Evolutionary conservation across 2,888 invertebrate genomes (phyloP).

Genomic region (Chaitophorus viminalis): DNA sequence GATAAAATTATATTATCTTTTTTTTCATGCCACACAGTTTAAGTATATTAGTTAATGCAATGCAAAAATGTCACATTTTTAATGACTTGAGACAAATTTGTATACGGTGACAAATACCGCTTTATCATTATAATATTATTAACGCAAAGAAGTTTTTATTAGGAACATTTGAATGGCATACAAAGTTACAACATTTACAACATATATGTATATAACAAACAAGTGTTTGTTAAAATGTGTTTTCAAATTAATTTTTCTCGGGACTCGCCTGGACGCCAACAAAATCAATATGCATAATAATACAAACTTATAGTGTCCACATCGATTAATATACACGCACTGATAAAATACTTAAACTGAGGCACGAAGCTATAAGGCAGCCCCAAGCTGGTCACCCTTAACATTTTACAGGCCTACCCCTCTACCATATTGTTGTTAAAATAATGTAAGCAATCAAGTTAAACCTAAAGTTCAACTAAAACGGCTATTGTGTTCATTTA

Average conservation of each 20-base stretch:
- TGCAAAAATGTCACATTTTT: conserved; percentile 24
- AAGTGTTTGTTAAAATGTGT: background rate
- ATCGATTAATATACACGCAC: background rate
- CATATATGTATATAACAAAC: background rate
- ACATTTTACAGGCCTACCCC: background rate
- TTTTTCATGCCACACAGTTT: background rate
- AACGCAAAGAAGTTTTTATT: background rate
- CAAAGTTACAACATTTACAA: too few relatives aligned
- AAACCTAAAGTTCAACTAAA: background rate
- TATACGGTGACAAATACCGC: background rate
- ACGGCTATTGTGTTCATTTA: background rate
- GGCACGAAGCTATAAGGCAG: background rate
- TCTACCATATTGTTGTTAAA: background rate
- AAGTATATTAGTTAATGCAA: background rate
- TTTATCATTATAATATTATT: background rate
- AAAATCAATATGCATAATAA: background rate
- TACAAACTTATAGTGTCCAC: background rate
- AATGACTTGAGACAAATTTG: background rate
- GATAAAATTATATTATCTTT: conserved; percentile 35
- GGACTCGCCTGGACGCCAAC: too few relatives aligned
- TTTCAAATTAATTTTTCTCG: background rate
- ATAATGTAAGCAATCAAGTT: background rate
- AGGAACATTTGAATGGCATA: background rate
- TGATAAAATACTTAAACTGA: background rate
- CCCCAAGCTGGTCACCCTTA: background rate